phyloP scores from a whole-genome alignment of 2,797 vertebrate species.

The Brachyalestes nurse region DNA sequence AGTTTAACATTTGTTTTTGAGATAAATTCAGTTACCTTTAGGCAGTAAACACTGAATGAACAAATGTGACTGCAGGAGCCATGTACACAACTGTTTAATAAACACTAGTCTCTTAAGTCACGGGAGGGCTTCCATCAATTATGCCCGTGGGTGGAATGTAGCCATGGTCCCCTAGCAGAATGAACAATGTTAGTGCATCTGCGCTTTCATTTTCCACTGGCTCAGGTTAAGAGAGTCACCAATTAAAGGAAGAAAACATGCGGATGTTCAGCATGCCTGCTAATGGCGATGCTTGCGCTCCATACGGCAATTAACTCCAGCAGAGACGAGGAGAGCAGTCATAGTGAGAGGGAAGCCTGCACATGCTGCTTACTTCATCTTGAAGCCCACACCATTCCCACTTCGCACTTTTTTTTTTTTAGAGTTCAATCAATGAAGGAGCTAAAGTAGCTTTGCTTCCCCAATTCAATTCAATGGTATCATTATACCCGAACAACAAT shows the following conservation, averaged over 20 bases:
- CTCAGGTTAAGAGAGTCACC: conserved; percentile 25
- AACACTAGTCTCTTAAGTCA: conserved; percentile 48
- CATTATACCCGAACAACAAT: too few relatives aligned
- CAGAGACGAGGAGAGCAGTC: conserved; percentile 7
- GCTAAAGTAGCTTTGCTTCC: too few relatives aligned
- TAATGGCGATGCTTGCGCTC: conserved; percentile 15
- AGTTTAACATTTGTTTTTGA: too few relatives aligned
- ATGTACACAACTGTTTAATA: conserved; percentile 40
- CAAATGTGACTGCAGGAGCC: too few relatives aligned
- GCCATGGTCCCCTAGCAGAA: conserved; percentile 57
- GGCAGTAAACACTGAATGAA: too few relatives aligned
- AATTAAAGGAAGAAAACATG: conserved; percentile 41
- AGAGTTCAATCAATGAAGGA: neutral
- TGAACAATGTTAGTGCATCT: conserved; percentile 46
- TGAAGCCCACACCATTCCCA: neutral
- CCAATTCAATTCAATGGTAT: too few relatives aligned
- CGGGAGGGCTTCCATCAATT: conserved; percentile 66
- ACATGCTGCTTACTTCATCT: neutral
- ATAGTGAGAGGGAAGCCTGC: neutral
- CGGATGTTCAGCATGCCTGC: neutral
- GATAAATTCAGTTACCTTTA: too few relatives aligned
- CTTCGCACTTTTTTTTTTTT: neutral
- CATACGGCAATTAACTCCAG: conserved; percentile 39
- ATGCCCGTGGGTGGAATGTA: conserved; percentile 69
- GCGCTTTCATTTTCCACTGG: conserved; percentile 43